Conservation (phyloP, 2,797 vertebrate genomes). For the Neosalanx taihuensis region DNA sequence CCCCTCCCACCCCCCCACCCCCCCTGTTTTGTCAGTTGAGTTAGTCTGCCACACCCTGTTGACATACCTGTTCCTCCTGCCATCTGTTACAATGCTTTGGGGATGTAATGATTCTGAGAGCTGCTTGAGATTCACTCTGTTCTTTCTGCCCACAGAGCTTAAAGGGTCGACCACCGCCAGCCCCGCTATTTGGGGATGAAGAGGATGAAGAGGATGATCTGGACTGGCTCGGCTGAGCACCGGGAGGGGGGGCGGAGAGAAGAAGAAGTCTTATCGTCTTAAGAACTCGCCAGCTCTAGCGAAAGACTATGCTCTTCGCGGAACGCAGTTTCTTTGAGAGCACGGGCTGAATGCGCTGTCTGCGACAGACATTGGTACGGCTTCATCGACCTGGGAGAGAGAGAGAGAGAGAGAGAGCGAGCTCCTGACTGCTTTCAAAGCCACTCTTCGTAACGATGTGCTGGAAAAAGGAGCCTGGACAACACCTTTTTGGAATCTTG, state of each 20-base stretch:
- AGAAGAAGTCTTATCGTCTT: not conserved
- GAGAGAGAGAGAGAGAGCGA: not conserved
- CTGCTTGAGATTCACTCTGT: not conserved
- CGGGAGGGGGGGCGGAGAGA: not conserved
- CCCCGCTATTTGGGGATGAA: conserved; percentile 87
- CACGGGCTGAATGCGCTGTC: not conserved
- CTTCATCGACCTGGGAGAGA: not conserved
- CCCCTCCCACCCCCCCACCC: no score
- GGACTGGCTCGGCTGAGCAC: conserved; percentile 86
- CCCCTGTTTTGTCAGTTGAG: conserved; percentile 4
- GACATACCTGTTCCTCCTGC: no score
- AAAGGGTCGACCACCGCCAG: conserved; percentile 87
- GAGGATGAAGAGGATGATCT: conserved; percentile 86
- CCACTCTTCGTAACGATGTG: not conserved
- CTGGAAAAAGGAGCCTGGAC: conserved; percentile 4
- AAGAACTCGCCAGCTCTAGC: not conserved
- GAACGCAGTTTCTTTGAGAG: not conserved
- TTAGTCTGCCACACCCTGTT: not conserved
- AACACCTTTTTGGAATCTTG: conserved; percentile 13
- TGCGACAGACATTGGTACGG: not conserved
- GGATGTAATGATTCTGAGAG: not conserved
- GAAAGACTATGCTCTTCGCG: not conserved
- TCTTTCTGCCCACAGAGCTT: conserved; percentile 76
- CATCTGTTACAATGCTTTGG: not conserved
- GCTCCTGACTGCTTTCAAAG: not conserved